A percentile compares a stretch with the other conserved stretches of the same genome.
Evolutionary conservation across 1,140 invertebrate genomes (phyloP).

Genomic region (Drosophila sechellia): DNA sequence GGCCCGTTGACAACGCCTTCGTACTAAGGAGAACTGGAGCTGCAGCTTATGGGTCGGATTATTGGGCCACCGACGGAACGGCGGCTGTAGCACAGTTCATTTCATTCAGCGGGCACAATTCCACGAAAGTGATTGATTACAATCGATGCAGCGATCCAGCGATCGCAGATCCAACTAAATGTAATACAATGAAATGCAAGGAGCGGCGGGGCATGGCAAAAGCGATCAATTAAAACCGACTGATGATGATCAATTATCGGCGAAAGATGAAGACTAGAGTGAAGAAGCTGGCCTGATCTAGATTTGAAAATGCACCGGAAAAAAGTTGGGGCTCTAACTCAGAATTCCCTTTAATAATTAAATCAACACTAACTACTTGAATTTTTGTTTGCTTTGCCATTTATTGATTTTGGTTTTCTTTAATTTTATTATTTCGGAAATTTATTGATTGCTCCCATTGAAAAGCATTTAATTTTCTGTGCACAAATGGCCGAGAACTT

Average conservation of each 20-base stretch:
- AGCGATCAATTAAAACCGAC: conserved; percentile 80
- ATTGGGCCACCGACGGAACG: conserved; percentile 42
- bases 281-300: conserved; percentile 35
- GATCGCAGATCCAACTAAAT: conserved; percentile 34
- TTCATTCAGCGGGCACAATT: conserved; percentile 69
- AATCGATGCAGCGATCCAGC: conserved; percentile 49
- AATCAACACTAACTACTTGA: no score
- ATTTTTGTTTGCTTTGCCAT: background rate
- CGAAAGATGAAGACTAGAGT: conserved; percentile 46
- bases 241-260: conserved; percentile 82
- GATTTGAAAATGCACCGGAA: conserved; percentile 22
- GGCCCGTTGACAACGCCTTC: conserved; percentile 42
- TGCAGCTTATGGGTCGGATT: conserved; percentile 31
- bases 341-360: no score
- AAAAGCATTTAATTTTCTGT: background rate
- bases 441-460: background rate
- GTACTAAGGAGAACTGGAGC: conserved; percentile 25
- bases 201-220: conserved; percentile 51
- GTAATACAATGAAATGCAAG: conserved; percentile 49
- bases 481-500: conserved; percentile 16
- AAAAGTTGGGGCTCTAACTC: background rate
- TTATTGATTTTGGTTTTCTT: background rate
- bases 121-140: conserved; percentile 83
- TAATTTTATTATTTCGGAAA: no score
- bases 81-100: conserved; percentile 62